Evolutionary conservation across 2,113 vertebrate species (phyloP).

Genomic region (Sardina pilchardus): DNA sequence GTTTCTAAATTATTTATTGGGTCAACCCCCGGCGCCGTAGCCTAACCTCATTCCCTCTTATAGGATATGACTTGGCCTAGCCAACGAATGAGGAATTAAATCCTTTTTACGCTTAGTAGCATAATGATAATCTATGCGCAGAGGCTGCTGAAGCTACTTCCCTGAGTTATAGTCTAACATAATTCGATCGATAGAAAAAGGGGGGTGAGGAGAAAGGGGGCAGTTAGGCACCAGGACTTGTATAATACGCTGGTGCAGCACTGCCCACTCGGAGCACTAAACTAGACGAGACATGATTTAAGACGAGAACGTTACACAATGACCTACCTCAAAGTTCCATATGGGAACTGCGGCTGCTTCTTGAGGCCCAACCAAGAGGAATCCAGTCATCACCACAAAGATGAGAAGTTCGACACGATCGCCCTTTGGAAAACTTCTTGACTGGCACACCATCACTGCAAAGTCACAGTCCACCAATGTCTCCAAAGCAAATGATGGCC

Average conservation of each 20-base stretch:
- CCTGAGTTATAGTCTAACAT: background rate
- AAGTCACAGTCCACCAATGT: conserved; percentile 44
- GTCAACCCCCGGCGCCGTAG: too few relatives aligned
- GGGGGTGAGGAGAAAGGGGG: background rate
- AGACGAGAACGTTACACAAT: conserved; percentile 46
- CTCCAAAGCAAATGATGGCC: background rate
- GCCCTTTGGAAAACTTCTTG: conserved; percentile 50
- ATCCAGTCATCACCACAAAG: conserved; percentile 61
- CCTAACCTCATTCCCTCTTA: too few relatives aligned
- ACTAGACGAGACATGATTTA: background rate
- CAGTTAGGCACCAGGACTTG: background rate
- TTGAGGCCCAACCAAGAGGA: conserved; percentile 66
- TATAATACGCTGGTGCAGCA: background rate
- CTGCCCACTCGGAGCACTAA: background rate
- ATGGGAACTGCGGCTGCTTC: conserved; percentile 66
- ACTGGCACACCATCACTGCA: conserved; percentile 60
- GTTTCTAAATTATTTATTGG: too few relatives aligned
- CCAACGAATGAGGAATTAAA: too few relatives aligned
- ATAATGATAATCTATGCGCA: too few relatives aligned
- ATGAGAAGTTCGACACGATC: conserved; percentile 28
- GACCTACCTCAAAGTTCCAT: conserved; percentile 70
- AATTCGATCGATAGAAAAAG: background rate
- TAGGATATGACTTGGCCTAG: too few relatives aligned
- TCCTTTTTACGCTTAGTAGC: too few relatives aligned
- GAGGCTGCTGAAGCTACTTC: too few relatives aligned